These are phyloP conservation scores for Eubasilissa regina DNA, from an alignment of 1,140 invertebrate species.

Conservation along the genomic window DNA sequence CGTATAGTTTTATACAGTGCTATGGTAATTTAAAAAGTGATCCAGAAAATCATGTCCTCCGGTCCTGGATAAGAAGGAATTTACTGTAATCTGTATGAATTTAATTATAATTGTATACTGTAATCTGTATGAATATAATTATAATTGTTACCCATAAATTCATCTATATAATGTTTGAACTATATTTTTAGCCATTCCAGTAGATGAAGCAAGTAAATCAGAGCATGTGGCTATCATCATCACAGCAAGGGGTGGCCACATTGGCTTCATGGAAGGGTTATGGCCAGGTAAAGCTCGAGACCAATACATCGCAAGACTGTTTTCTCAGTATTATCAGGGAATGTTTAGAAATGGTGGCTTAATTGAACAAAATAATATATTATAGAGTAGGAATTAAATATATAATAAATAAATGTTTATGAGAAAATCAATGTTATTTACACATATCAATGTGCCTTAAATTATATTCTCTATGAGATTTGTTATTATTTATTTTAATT, in stretches of 20 bases:
- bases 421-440: constrained; percentile 28
- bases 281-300: constrained; percentile 72
- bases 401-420: constrained; percentile 29
- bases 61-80: no score
- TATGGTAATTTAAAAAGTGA: no score
- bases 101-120: no score
- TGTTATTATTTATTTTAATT: constrained; percentile 30
- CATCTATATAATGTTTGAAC: no score
- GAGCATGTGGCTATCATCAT: constrained; percentile 82
- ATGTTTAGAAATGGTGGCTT: constrained; percentile 63
- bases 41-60: no score
- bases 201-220: constrained; percentile 76
- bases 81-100: no score
- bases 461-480: constrained; percentile 32
- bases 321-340: constrained; percentile 75
- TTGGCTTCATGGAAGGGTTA: constrained; percentile 85
- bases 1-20: no score
- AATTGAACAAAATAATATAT: constrained; percentile 20
- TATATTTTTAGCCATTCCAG: constrained; percentile 75
- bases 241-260: constrained; percentile 85
- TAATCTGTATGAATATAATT: no score
- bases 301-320: constrained; percentile 79
- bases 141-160: no score
- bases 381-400: constrained; percentile 21
- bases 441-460: constrained; percentile 44